Conservation (phyloP, 1,140 invertebrate genomes). For the Spodoptera frugiperda region DNA sequence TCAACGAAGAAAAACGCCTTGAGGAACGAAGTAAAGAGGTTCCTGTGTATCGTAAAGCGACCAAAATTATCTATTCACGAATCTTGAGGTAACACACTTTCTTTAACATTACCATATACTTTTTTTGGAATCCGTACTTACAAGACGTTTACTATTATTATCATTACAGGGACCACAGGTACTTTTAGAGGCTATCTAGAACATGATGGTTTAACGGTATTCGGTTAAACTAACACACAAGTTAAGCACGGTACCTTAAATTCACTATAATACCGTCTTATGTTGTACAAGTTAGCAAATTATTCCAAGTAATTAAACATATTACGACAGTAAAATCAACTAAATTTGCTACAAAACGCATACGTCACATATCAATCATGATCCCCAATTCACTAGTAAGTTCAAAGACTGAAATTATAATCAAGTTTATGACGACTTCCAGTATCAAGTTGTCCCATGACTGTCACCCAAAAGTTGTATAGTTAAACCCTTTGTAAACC, state of each 20-base stretch:
- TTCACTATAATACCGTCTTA: too few relatives aligned
- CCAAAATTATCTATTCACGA: conserved; percentile 44
- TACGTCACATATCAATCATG: conserved; percentile 13
- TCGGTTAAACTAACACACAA: too few relatives aligned
- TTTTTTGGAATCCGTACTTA: background rate
- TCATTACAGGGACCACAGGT: too few relatives aligned
- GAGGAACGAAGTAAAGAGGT: conserved; percentile 36
- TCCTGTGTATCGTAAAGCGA: conserved; percentile 35
- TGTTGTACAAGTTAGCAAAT: too few relatives aligned
- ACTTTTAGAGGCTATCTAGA: too few relatives aligned
- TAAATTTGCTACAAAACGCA: background rate
- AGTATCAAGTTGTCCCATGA: conserved; percentile 38
- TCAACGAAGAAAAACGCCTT: conserved; percentile 23
- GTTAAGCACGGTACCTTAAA: too few relatives aligned
- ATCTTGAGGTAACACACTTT: conserved; percentile 15
- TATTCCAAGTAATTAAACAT: too few relatives aligned
- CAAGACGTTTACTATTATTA: too few relatives aligned
- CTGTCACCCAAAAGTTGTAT: conserved; percentile 30
- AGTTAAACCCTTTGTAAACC: conserved; percentile 17
- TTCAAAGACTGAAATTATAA: conserved; percentile 28
- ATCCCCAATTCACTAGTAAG: conserved; percentile 14
- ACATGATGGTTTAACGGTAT: too few relatives aligned
- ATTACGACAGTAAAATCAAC: too few relatives aligned
- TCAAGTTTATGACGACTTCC: conserved; percentile 26
- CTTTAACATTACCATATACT: conserved; percentile 6